Evolutionary conservation across 2,888 invertebrate genomes (phyloP).

Genomic region (Flabesymbios commensalis): DNA sequence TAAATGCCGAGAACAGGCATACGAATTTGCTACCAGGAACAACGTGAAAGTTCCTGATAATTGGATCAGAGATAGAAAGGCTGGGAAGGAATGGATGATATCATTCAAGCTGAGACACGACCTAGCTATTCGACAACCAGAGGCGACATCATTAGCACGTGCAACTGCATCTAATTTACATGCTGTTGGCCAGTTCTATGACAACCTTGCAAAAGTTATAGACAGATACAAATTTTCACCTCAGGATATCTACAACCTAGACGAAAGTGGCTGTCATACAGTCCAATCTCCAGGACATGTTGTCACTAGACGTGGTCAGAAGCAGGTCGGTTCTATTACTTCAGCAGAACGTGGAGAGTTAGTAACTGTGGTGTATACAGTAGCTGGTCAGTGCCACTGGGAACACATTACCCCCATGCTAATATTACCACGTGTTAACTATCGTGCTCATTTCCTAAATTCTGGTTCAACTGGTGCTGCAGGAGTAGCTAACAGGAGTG

Average conservation of each 20-base stretch:
- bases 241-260: slow-evolving; percentile 2
- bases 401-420: background rate
- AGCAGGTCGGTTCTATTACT: slow-evolving; percentile 9
- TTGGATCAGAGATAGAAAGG: too few species aligned
- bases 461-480: background rate
- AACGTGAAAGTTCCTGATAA: too few species aligned
- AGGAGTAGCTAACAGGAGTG: slow-evolving; percentile 20
- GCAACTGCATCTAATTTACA: too few species aligned
- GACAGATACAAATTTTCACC: background rate
- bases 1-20: slow-evolving; percentile 3
- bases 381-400: background rate
- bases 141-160: slow-evolving; percentile 1
- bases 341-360: slow-evolving; percentile 6
- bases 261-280: slow-evolving; percentile 6
- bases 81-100: background rate
- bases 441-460: background rate
- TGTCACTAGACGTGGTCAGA: background rate
- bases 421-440: slow-evolving; percentile 2
- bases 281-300: slow-evolving; percentile 3
- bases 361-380: background rate
- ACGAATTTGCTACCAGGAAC: background rate
- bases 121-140: background rate
- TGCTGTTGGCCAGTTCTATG: background rate
- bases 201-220: background rate
- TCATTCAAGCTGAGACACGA: background rate